Evolutionary conservation across 2,888 invertebrate species (phyloP), one percentile per base, ranked within the genome.

Genomic region (Empis livida): DNA sequence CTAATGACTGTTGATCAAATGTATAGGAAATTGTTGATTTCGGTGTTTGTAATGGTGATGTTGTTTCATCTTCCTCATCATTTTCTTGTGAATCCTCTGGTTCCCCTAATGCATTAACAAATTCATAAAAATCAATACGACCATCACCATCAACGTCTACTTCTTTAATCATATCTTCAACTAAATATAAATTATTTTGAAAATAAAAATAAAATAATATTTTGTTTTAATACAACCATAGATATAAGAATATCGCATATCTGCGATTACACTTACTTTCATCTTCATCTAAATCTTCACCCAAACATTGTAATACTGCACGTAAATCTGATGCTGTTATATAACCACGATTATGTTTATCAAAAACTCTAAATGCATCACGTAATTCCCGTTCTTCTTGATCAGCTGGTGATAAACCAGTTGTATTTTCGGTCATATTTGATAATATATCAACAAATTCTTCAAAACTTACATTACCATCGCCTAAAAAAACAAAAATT

Each of bases 111-210:
- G 90, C 89, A 59, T 87, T 79, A 3, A 86, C 90, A 51, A 71
- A 70, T 84, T 91, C 93, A 62, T 91, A 84, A 70, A 92, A 93
- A 69, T 93, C 91, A 60, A 93, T 93, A 54, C 90, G 78, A 2
- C 93, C 93, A 64, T 93, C 93, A 2, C 93, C 92, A 64, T 94
- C 91, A 2, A 92, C 88, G 62, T 94, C 93, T 9, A 93, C 93
- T 72, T 93, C 93, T 62, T 91, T 90, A 61, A 94, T 93, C 92
- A 94, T 93, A 64, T 93, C 92, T 67, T 93, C 92, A 69, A 93
- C 92, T 92, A 71, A 45, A 15, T 10, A 9, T 15, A 27, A 8
- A 27, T 27, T 2, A 27, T 30, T 17, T 15, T 27, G 42, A 23
- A 30, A 23, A 27, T 27, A 20, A 13, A 20, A 9, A 42, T 13